Evolutionary conservation across 2,113 vertebrate genomes (phyloP).

Genomic region (Corvus hawaiiensis): DNA sequence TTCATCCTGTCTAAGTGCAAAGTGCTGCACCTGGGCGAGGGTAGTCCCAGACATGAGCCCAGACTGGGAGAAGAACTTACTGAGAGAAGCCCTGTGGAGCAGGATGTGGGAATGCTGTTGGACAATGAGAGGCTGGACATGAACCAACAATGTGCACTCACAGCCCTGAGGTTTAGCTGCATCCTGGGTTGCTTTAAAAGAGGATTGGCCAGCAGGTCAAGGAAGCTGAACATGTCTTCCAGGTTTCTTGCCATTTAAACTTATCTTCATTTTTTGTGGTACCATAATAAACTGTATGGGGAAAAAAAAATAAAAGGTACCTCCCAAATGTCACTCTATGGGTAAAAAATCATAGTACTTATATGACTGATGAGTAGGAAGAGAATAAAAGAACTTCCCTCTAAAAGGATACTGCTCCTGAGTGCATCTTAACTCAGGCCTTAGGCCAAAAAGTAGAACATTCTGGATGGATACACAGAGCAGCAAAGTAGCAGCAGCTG

Average conservation of each 20-base stretch:
- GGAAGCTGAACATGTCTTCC: not conserved
- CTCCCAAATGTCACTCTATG: not conserved
- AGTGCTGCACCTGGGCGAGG: not conserved
- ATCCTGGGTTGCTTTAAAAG: not conserved
- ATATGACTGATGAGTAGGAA: rapidly evolving
- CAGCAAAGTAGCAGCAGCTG: not conserved
- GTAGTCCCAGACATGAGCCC: not conserved
- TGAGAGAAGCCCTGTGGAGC: not conserved
- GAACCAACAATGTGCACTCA: not conserved
- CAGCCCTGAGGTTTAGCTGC: not conserved
- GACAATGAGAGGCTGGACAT: not conserved
- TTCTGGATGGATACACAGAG: not conserved
- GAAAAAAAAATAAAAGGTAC: not conserved
- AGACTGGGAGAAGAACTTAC: not conserved
- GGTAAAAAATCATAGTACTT: not conserved
- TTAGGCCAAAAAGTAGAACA: not conserved
- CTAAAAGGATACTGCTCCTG: not conserved
- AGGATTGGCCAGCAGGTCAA: not conserved
- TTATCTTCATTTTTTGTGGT: not conserved
- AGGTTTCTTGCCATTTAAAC: not conserved
- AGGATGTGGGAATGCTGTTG: not conserved
- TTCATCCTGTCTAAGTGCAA: not conserved
- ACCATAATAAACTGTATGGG: not conserved
- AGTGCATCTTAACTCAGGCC: not conserved
- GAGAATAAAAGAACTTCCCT: not conserved